Evolutionary conservation across 2,113 vertebrate genomes (phyloP), one percentile per base, ranked within the genome.

Genomic region (Saguinus midas): DNA sequence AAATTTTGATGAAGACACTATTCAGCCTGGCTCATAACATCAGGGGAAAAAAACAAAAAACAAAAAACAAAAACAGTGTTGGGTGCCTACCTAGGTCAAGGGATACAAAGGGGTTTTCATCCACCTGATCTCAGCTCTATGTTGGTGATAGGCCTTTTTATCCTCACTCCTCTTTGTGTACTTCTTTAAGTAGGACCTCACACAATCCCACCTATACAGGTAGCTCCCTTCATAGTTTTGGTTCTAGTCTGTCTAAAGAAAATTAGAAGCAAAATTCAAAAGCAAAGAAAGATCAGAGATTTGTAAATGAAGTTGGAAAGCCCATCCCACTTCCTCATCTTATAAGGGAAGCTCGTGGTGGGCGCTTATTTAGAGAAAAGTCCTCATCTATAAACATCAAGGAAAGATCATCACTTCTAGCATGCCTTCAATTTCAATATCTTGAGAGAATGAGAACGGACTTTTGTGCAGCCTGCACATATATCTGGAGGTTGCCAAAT

Each of bases 191-290:
- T 23, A 10, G 4, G 9, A 50, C 14, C 2, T 8, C 2, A 13
- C 0, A 12, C 9, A 13, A 17, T 1, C 12, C 29, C 50, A 8
- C 32, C 40, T 6, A 1, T 11, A 66, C 25, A 48, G 8, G 50
- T 14, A 40, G 32, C 8, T 17, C 13, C 6, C 55, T 50, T 23
- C 10, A 8, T 9, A 14, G 52, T 72, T 58, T 61, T 21, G 23
- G 18, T 48, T 94, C 37, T 10, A n/a, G 21, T 50, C 37, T 80
- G 21, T 43, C 16, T 37, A 29, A 70, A 37, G 29, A 48, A 55
- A 29, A 45, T 21, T 10, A 43, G 61, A 87, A 80, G 50, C 50
- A 25, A 81, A 57, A 16, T 35, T 29, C 32, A 13, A n/a, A 52
- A 45, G 55, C 40, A 27, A 48, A 50, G 52, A 48, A 37, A 21